Conservation (phyloP, 2,888 invertebrate genomes). For the Mythimna vitellina region DNA sequence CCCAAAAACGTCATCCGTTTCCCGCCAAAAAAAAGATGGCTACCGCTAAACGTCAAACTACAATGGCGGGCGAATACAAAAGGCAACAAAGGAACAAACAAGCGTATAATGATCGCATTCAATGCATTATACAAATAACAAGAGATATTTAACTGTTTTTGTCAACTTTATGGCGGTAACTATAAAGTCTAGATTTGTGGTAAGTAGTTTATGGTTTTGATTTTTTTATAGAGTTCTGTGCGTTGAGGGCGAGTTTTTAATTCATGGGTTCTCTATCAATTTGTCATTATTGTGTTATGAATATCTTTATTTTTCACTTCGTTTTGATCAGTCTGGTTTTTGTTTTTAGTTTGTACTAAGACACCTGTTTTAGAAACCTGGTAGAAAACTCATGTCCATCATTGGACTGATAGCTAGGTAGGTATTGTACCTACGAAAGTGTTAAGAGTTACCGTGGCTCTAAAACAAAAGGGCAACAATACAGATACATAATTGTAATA, state of each 20-base stretch:
- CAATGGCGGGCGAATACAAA: conserved; percentile 80
- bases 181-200: conserved; percentile 52
- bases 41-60: conserved; percentile 83
- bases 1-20: conserved; percentile 72
- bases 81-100: conserved; percentile 85
- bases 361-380: too few relatives aligned
- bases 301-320: conserved; percentile 17
- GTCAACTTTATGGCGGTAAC: conserved; percentile 42
- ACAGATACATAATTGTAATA: too few relatives aligned
- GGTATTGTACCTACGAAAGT: too few relatives aligned
- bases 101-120: conserved; percentile 87
- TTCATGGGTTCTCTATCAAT: conserved; percentile 46
- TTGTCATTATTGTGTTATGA: conserved; percentile 45
- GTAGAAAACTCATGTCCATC: too few relatives aligned
- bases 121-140: conserved; percentile 76
- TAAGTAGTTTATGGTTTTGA: neutral
- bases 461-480: too few relatives aligned
- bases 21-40: conserved; percentile 82
- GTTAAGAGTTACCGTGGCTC: too few relatives aligned
- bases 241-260: conserved; percentile 19
- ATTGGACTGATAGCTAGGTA: too few relatives aligned
- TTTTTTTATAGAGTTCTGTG: conserved; percentile 4
- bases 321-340: neutral
- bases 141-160: conserved; percentile 50
- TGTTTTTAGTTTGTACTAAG: too few relatives aligned